Evolutionary conservation across 2,113 vertebrate species (phyloP), one percentile per base, ranked within the genome.

Genomic region (Choloepus hoffmanni): DNA sequence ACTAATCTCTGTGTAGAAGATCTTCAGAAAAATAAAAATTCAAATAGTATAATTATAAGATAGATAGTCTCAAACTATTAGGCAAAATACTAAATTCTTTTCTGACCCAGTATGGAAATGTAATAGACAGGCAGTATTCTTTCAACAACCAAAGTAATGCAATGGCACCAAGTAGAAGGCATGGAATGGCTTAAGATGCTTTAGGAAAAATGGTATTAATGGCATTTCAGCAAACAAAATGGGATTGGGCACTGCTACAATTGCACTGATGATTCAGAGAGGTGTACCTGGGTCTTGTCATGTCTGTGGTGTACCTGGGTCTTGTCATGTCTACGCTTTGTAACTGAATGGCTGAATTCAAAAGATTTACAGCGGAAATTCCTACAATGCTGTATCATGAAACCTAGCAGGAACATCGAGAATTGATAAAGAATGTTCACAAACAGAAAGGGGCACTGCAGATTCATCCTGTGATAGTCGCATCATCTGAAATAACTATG

Each of bases 151-250:
- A 1, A 98, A 98, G 94, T 99, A 48, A 99, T 99, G 99, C 98
- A 99, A n/a, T 99, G 98, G 98, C 99, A 99, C 98, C 99, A 99
- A 98, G 99, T 99, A 50, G 99, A 99, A 98, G 99, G 99, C 98
- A 99, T 99, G 95, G 99, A 99, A 96, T 99, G 99, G 99, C 98
- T 99, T 58, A 97, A 98, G 98, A 99, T 99, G 99, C 97, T 99
- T 97, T 99, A 99, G 99, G 99, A 99, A 98, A 99, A 99, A 36
- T 76, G 99, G 99, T 92, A 99, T 99, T 88, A 99, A 99, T 93
- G 99, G 99, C 72, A 99, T 99, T 98, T 98, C 99, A 97, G 99
- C 99, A 79, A 99, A 99, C 96, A 99, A 99, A 98, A 99, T 99
- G 99, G 99, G 99, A 2, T 96, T 99, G 94, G 99, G 99, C 96